Evolutionary conservation across 2,113 vertebrate genomes (phyloP).

Genomic region (Lepus timidus): DNA sequence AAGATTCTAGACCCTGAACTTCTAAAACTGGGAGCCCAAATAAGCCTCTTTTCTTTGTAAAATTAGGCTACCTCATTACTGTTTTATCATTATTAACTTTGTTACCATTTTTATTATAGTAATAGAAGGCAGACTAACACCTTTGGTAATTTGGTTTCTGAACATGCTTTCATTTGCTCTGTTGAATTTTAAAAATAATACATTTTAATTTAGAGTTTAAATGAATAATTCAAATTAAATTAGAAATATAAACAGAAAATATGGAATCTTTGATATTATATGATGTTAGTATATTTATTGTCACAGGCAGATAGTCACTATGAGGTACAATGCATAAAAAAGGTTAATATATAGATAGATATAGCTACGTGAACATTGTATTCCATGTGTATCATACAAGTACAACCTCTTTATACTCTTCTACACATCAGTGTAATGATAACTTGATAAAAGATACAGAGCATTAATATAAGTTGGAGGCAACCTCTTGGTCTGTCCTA

Average conservation of each 20-base stretch:
- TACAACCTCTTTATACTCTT: background rate
- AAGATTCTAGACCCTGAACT: too few species aligned
- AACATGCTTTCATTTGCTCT: slow-evolving; percentile 1
- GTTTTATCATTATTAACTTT: too few species aligned
- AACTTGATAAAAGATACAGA: background rate
- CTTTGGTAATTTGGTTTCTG: background rate
- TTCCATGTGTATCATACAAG: background rate
- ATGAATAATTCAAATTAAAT: slow-evolving; percentile 20
- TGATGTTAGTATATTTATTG: background rate
- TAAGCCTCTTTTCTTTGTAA: too few species aligned
- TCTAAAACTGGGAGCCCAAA: too few species aligned
- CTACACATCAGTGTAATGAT: background rate
- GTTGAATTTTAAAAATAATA: background rate
- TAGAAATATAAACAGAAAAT: slow-evolving; percentile 2
- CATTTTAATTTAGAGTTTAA: background rate
- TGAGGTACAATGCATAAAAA: background rate
- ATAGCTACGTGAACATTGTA: background rate
- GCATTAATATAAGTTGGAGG: background rate
- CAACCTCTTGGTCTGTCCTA: background rate
- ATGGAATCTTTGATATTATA: background rate
- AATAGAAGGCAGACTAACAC: too few species aligned
- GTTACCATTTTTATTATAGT: too few species aligned
- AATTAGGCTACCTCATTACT: too few species aligned
- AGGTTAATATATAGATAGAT: background rate
- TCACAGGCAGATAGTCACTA: background rate